Conservation (phyloP, 2,888 invertebrate species). For the Nowickia ferox region DNA sequence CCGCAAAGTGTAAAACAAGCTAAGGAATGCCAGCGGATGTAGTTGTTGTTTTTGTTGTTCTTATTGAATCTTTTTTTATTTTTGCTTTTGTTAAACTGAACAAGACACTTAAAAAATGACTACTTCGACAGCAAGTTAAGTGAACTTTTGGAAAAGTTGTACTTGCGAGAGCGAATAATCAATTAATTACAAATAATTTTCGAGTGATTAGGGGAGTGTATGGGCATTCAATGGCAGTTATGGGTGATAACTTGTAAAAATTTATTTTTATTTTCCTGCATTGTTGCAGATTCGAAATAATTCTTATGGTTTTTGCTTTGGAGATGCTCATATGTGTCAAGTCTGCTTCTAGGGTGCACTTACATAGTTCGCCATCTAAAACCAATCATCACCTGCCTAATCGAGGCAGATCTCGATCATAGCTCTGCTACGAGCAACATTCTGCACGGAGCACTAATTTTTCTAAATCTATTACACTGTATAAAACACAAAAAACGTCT, state of each 20-base stretch:
- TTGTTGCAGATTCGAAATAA: no score
- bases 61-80: conserved; percentile 20
- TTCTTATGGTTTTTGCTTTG: no score
- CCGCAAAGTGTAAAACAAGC: conserved; percentile 67
- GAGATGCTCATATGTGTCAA: no score
- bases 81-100: conserved; percentile 13
- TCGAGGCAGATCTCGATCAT: no score
- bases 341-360: no score
- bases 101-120: conserved; percentile 1
- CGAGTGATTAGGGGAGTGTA: conserved; percentile 10
- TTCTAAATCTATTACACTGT: no score
- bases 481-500: no score
- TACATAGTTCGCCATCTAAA: no score
- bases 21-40: conserved; percentile 65
- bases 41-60: conserved; percentile 18
- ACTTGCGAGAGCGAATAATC: conserved; percentile 31
- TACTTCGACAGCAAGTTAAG: conserved; percentile 8
- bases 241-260: background rate
- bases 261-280: no score
- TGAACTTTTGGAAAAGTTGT: conserved; percentile 2
- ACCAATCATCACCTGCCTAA: no score
- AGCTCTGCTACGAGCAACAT: no score
- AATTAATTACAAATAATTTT: conserved; percentile 44
- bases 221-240: background rate
- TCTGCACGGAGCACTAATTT: no score